Base-by-base conservation (phyloP, 2,797 vertebrate species). In the Oreonectes daqikongensis region DNA sequence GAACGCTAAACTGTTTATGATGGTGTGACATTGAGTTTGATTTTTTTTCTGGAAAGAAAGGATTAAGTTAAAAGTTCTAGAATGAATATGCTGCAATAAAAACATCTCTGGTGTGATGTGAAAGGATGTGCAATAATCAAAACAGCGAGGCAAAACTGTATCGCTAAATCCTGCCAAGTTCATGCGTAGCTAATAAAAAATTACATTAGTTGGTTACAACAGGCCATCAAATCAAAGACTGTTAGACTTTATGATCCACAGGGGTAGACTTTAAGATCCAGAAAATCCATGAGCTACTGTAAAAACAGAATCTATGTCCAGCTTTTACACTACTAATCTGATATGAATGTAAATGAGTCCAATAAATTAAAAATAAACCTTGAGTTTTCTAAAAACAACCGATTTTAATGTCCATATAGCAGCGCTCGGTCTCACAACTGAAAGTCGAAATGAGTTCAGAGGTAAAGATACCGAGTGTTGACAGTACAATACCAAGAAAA, bases 251-350 rank as follows among this genome's bases (percentile, higher is more conserved):
- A 40, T 42, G 17, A 40, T 53, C 35, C 70, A 50, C 71, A 53
- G 64, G 59, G 63, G 48, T 38, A 24, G 26, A 63, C 14, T 50
- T 61, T 69, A 66, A 75, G 30, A 61, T 52, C 44, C 44, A 63
- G 38, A 55, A 65, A 66, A 66, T 70, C 66, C 72, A 71, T 78
- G 61, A 71, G 48, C 35, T 46, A n/a, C 38, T 60, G 57, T 53
- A 20, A 79, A 57, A 57, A 10, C 48, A 20, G 14, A 50, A 46
- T 52, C 30, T 14, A 6, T 55, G 44, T 40, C 32, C 20, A 22
- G 57, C 40, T 72, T 63, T 78, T 64, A 55, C 66, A 75, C 3
- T 48, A 18, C 77, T 46, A 67, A 79, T 73, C 64, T 66, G 66
- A 60, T 59, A 66, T 78, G 26, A 77, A 80, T 63, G 44, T 60